These are phyloP conservation scores for Notarius lentiginosus DNA, from an alignment of 2,113 vertebrate genomes.

Conservation along the genomic window DNA sequence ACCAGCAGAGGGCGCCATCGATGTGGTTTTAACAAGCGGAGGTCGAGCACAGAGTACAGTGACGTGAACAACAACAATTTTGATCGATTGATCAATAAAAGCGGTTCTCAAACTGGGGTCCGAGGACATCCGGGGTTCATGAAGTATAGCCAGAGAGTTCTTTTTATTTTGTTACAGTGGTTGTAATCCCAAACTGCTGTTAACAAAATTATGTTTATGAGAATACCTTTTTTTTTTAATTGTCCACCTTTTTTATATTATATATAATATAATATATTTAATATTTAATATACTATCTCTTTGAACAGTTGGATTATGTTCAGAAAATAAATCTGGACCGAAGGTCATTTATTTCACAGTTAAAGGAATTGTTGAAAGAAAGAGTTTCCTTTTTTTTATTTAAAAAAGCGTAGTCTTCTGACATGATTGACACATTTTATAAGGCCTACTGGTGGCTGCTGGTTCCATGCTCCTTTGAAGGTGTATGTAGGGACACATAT, in stretches of 20 bases:
- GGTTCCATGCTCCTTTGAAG: neutral
- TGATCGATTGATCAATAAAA: neutral
- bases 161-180: neutral
- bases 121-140: neutral
- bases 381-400: neutral
- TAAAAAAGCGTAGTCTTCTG: neutral
- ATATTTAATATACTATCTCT: neutral
- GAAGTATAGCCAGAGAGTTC: neutral
- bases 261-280: too few species aligned
- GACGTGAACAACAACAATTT: neutral
- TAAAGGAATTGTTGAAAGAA: neutral
- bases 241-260: too few species aligned
- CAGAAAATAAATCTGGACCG: neutral
- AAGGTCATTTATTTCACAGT: neutral
- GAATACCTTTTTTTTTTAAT: too few species aligned
- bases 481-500: neutral
- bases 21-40: neutral
- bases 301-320: neutral
- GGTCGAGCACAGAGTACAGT: too few species aligned
- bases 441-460: neutral
- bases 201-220: neutral
- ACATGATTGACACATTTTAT: neutral
- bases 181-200: neutral
- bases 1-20: conserved; percentile 2
- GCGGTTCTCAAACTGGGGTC: neutral